A percentile compares a stretch with the other conserved stretches of the same genome.
These are phyloP conservation scores for Drosophila kepulauana DNA, from an alignment of 1,140 invertebrate genomes.

Conservation along the genomic window DNA sequence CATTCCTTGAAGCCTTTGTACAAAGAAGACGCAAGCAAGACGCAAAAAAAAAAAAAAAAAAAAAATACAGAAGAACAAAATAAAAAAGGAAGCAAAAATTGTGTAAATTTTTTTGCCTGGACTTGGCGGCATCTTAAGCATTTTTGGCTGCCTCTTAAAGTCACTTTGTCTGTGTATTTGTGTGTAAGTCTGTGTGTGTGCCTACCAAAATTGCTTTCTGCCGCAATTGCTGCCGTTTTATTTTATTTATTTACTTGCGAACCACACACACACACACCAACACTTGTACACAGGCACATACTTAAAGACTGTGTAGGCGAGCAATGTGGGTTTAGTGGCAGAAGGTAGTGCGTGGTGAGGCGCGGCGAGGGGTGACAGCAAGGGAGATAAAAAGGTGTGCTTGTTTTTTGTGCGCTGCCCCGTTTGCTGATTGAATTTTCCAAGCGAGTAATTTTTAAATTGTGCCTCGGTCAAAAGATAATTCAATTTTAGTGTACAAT, in stretches of 20 bases:
- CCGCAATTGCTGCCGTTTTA: slow-evolving; percentile 63
- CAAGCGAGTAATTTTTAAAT: slow-evolving; percentile 82
- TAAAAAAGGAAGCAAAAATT: slow-evolving; percentile 52
- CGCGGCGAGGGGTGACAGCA: background rate
- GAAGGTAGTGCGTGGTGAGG: background rate
- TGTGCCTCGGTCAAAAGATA: slow-evolving; percentile 75
- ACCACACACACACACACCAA: slow-evolving; percentile 27
- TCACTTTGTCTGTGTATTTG: slow-evolving; percentile 17
- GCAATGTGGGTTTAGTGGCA: slow-evolving; percentile 11
- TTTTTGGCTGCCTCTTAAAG: slow-evolving; percentile 70
- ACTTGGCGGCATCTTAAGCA: slow-evolving; percentile 66
- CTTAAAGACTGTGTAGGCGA: slow-evolving; percentile 9
- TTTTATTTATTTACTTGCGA: slow-evolving; percentile 79
- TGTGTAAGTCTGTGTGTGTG: slow-evolving; percentile 28
- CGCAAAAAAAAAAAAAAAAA: slow-evolving; percentile 26
- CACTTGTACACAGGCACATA: background rate
- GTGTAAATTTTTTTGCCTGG: slow-evolving; percentile 68
- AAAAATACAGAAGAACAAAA: background rate
- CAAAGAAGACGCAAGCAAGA: slow-evolving; percentile 3
- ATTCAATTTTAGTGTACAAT: slow-evolving; percentile 81
- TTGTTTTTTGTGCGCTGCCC: slow-evolving; percentile 56
- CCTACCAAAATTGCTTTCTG: slow-evolving; percentile 72
- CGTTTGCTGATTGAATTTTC: slow-evolving; percentile 79
- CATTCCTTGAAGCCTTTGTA: slow-evolving; percentile 71
- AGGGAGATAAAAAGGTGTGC: slow-evolving; percentile 56